phyloP scores from a whole-genome alignment of 2,113 vertebrate species.

The Hiodon alosoides region DNA sequence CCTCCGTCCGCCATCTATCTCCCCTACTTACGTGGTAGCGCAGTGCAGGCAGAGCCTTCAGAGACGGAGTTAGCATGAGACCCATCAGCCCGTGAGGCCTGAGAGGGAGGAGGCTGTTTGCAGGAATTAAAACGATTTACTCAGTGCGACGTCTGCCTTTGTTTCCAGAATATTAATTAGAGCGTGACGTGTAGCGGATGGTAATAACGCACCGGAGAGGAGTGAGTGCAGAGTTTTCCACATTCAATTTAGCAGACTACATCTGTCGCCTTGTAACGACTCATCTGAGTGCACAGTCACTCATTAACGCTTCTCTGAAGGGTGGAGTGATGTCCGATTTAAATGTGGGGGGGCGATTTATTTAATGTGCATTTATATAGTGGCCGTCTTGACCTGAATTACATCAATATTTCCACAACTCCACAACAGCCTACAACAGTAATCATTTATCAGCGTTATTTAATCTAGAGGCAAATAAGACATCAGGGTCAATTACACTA shows the following conservation, averaged over 20 bases:
- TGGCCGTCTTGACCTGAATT: too few relatives aligned
- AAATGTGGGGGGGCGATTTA: too few relatives aligned
- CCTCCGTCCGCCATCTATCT: not conserved
- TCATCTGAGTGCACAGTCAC: not conserved
- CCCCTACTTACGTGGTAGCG: not conserved
- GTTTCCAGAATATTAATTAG: conserved; percentile 7
- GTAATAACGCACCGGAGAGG: not conserved
- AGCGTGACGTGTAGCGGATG: not conserved
- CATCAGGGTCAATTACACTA: too few relatives aligned
- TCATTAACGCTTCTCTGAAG: conserved; percentile 7
- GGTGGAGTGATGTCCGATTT: not conserved
- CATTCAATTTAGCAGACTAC: conserved; percentile 3
- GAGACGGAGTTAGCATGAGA: not conserved
- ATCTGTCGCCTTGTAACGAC: conserved; percentile 1
- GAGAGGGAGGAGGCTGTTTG: not conserved
- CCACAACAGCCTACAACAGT: too few relatives aligned
- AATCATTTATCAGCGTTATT: too few relatives aligned
- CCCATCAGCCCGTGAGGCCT: not conserved
- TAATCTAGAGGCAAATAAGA: too few relatives aligned
- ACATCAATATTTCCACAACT: too few relatives aligned
- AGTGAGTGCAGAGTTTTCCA: not conserved
- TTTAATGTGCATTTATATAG: too few relatives aligned
- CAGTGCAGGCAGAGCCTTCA: not conserved
- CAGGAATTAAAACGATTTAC: not conserved
- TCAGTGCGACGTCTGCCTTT: not conserved